Conservation (phyloP, 1,140 invertebrate species). For the Drosophila ananassae region DNA sequence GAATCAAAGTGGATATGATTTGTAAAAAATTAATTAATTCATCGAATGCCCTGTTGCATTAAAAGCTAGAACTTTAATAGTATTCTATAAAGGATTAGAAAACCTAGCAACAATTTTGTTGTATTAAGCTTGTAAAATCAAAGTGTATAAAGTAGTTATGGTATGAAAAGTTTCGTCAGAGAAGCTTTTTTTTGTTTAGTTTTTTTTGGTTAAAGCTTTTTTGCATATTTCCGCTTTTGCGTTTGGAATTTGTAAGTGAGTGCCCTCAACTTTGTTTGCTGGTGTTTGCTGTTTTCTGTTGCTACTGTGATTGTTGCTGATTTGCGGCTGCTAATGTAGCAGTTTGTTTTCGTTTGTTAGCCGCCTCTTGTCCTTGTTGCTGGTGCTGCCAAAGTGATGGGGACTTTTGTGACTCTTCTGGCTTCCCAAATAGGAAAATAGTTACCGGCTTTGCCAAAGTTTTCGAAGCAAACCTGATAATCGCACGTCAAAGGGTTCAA, state of each 20-base stretch:
- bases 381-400: constrained; percentile 41
- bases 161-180: neutral
- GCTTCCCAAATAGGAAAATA: constrained; percentile 29
- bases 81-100: neutral
- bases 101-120: too few species aligned
- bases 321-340: constrained; percentile 78
- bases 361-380: constrained; percentile 44
- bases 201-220: constrained; percentile 53
- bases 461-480: constrained; percentile 14
- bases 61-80: too few species aligned
- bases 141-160: neutral
- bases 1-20: neutral
- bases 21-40: too few species aligned
- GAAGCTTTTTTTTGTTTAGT: constrained; percentile 4
- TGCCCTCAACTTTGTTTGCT: constrained; percentile 65
- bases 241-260: constrained; percentile 78
- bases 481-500: constrained; percentile 56
- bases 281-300: constrained; percentile 39
- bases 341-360: constrained; percentile 81
- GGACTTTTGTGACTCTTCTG: constrained; percentile 8
- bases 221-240: constrained; percentile 79
- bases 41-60: too few species aligned
- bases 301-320: constrained; percentile 61
- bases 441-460: constrained; percentile 28
- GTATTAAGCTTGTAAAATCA: neutral